phyloP scores from a whole-genome alignment of 2,113 vertebrate species.

The Phodopus roborovskii region DNA sequence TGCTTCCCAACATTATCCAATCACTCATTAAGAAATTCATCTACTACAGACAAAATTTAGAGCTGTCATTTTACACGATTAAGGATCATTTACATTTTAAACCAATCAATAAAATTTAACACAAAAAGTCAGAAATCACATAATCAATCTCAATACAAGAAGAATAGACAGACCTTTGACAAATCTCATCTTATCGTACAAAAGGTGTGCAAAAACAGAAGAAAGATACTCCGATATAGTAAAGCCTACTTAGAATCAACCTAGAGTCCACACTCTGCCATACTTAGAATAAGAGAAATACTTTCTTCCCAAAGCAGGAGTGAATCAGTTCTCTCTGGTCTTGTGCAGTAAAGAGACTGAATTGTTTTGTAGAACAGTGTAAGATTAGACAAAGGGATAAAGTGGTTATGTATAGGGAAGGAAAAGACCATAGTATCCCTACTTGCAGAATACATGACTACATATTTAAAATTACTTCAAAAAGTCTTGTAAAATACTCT shows the following conservation, averaged over 20 bases:
- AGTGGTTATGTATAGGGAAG: not conserved
- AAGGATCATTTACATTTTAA: not conserved
- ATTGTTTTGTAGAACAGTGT: not conserved
- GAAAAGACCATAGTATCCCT: not conserved
- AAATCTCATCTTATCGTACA: not conserved
- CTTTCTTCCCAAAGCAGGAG: not conserved
- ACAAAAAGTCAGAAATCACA: not conserved
- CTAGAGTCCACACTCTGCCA: fast-evolving
- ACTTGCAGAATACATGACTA: not conserved
- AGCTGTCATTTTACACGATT: not conserved
- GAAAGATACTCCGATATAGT: no score
- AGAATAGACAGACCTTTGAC: not conserved
- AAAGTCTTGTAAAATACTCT: not conserved
- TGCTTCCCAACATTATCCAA: not conserved
- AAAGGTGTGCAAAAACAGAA: not conserved
- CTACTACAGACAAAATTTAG: not conserved
- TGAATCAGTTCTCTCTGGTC: not conserved
- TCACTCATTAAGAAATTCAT: not conserved
- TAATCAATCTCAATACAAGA: not conserved
- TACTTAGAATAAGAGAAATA: not conserved
- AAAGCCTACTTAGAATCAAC: not conserved
- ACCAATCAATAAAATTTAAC: not conserved
- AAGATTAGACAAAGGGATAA: not conserved
- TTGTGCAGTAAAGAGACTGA: not conserved
- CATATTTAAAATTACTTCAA: not conserved